These are phyloP conservation scores for Electrophaes corylata DNA, from an alignment of 2,888 invertebrate genomes.

Conservation along the genomic window DNA sequence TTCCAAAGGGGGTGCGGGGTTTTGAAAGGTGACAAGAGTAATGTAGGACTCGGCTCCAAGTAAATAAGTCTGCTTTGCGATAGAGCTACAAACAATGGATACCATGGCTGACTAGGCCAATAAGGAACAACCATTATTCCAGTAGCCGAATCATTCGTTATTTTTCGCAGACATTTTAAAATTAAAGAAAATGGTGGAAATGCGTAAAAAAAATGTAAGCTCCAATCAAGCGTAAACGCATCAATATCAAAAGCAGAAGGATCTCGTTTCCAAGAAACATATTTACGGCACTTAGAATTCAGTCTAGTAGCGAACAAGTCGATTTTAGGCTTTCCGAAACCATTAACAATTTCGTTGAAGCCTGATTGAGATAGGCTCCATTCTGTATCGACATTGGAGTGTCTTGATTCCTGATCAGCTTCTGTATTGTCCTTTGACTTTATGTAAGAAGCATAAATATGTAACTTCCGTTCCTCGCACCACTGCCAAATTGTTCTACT, in stretches of 20 bases:
- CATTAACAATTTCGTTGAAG: neutral
- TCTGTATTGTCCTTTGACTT: neutral
- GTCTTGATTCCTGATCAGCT: neutral
- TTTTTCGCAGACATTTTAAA: neutral
- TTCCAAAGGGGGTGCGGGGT: too few species aligned
- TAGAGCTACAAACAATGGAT: neutral
- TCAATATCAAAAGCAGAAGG: conserved; percentile 1
- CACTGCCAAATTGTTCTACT: neutral
- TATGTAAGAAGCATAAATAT: neutral
- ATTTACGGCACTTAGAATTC: neutral
- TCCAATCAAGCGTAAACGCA: neutral
- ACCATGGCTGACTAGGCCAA: conserved; percentile 6
- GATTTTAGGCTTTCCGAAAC: neutral
- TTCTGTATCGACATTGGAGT: neutral
- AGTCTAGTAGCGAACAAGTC: neutral
- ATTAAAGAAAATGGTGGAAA: neutral
- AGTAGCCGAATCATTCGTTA: neutral
- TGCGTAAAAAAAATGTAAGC: neutral
- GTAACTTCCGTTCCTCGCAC: neutral
- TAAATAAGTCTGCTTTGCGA: neutral
- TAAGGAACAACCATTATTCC: conserved; percentile 1
- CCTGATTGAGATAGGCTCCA: neutral
- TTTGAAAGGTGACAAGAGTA: too few species aligned
- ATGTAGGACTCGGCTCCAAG: neutral
- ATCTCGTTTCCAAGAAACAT: conserved; percentile 4